Evolutionary conservation across 1,140 invertebrate genomes (phyloP).

Genomic region (Palaemon carinicauda): DNA sequence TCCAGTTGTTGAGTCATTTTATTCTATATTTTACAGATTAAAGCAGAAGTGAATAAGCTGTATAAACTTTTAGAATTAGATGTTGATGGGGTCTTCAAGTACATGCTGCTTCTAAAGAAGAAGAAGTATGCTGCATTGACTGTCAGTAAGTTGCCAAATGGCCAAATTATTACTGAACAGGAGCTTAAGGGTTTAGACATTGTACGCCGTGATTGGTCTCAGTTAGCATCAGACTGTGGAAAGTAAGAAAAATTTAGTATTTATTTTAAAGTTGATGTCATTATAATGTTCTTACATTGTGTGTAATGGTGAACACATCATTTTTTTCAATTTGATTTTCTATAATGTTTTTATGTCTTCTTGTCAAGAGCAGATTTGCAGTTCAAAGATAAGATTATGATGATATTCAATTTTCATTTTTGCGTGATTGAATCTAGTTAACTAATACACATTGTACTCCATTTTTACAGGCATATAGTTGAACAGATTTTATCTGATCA

Average conservation of each 20-base stretch:
- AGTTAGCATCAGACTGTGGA: conserved; percentile 91
- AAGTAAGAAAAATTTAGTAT: conserved; percentile 73
- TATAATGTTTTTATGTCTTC: too few relatives aligned
- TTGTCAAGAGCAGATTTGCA: too few relatives aligned
- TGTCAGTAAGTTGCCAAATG: conserved; percentile 62
- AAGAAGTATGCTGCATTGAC: conserved; percentile 97
- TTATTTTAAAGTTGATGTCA: background rate
- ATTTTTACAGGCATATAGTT: conserved; percentile 73
- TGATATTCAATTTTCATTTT: background rate
- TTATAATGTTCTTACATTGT: background rate
- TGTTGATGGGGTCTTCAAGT: conserved; percentile 96
- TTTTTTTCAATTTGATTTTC: background rate
- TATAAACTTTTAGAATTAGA: conserved; percentile 96
- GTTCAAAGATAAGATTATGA: background rate
- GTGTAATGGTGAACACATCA: background rate
- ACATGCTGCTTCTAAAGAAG: conserved; percentile 94
- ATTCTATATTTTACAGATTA: conserved; percentile 76
- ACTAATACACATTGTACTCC: background rate
- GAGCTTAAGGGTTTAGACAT: conserved; percentile 97
- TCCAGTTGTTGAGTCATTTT: background rate
- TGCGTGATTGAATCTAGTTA: background rate
- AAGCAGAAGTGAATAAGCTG: conserved; percentile 91
- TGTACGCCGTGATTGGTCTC: conserved; percentile 97
- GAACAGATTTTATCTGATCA: conserved; percentile 86
- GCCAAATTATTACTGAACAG: conserved; percentile 73